These are phyloP conservation scores for Equus quagga DNA, from an alignment of 2,113 vertebrate genomes.

Conservation along the genomic window DNA sequence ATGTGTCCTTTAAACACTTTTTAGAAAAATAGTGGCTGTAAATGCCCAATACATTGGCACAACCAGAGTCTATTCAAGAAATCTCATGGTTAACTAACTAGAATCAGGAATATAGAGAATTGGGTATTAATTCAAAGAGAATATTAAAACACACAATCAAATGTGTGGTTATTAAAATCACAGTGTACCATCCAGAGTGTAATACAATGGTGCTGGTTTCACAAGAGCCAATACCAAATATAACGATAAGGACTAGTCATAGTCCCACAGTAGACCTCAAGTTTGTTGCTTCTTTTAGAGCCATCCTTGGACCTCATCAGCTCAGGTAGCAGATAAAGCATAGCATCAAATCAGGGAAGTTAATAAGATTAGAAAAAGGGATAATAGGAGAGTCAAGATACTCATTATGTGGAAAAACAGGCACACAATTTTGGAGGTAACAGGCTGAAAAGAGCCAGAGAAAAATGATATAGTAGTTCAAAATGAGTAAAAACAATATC, in stretches of 20 bases:
- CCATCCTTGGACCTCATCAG: background rate
- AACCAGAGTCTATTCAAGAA: background rate
- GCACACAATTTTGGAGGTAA: background rate
- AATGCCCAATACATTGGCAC: background rate
- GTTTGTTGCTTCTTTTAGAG: background rate
- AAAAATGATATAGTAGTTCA: background rate
- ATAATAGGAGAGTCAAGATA: background rate
- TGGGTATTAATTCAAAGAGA: background rate
- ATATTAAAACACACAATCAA: background rate
- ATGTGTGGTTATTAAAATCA: background rate
- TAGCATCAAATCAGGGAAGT: background rate
- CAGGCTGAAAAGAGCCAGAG: background rate
- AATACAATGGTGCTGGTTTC: background rate
- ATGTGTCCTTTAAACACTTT: background rate
- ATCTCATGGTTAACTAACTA: background rate
- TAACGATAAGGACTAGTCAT: background rate
- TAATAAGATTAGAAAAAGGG: slow-evolving; percentile 16
- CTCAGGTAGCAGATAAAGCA: background rate
- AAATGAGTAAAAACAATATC: background rate
- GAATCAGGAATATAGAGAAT: background rate
- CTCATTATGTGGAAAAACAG: background rate
- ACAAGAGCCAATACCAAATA: background rate
- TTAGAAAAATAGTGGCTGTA: background rate
- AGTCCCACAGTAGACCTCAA: background rate
- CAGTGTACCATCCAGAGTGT: background rate